Conservation (phyloP, 2,888 invertebrate species). For the Brassicogethes aeneus region DNA sequence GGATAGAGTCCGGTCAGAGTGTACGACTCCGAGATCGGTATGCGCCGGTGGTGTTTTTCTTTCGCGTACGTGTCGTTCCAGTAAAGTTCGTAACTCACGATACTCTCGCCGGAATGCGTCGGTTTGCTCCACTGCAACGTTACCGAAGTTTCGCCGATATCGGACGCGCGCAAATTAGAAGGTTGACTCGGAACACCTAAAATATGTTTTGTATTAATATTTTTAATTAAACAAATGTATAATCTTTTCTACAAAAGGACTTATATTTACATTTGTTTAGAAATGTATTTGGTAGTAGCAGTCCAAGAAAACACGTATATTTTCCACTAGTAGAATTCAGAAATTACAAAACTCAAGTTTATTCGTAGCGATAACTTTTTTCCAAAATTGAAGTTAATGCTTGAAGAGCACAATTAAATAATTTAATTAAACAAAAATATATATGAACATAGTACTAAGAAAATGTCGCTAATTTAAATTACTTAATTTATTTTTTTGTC, state of each 20-base stretch:
- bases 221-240: conserved; percentile 2
- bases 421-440: too few relatives aligned
- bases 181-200: conserved; percentile 94
- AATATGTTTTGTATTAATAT: conserved; percentile 5
- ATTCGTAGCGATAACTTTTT: too few relatives aligned
- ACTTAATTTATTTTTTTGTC: too few relatives aligned
- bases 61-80: conserved; percentile 96
- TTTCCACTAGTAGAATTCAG: too few relatives aligned
- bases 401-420: too few relatives aligned
- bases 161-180: conserved; percentile 75
- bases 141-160: conserved; percentile 84
- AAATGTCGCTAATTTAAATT: too few relatives aligned
- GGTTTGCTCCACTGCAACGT: conserved; percentile 90
- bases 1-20: conserved; percentile 87
- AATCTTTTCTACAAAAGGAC: conserved; percentile 1
- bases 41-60: conserved; percentile 77
- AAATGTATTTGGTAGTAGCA: not conserved
- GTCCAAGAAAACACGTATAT: not conserved
- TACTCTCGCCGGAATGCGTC: conserved; percentile 83
- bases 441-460: too few relatives aligned
- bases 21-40: conserved; percentile 76
- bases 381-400: too few relatives aligned
- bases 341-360: too few relatives aligned
- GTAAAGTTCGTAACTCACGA: conserved; percentile 91
- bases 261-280: not conserved